Conservation (phyloP, 2,113 vertebrate genomes). For the Pseudorhombus dupliciocellatus region DNA sequence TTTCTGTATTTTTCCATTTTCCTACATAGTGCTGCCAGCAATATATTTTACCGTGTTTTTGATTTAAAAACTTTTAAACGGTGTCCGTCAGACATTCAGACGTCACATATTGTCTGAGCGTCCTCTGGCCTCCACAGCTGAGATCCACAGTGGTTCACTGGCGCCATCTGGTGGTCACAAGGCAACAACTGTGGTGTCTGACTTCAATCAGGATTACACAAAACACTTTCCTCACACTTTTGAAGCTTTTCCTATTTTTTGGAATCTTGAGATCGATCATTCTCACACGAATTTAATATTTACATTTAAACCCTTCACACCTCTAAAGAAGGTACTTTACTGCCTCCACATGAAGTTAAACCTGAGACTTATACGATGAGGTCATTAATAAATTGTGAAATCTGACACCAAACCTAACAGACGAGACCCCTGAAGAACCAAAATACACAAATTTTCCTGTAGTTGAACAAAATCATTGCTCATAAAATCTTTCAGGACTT, state of each 20-base stretch:
- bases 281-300: too few species aligned
- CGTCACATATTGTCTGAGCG: background rate
- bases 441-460: background rate
- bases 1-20: too few species aligned
- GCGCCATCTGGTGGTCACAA: slow-evolving; percentile 38
- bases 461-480: background rate
- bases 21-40: background rate
- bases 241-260: too few species aligned
- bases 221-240: too few species aligned
- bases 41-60: background rate
- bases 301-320: too few species aligned
- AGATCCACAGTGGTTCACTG: background rate
- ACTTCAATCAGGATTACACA: too few species aligned
- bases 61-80: background rate
- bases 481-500: background rate
- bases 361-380: background rate
- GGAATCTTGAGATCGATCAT: too few species aligned
- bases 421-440: background rate
- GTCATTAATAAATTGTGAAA: background rate
- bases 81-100: background rate
- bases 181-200: background rate
- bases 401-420: background rate
- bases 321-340: too few species aligned
- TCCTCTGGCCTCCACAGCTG: background rate
- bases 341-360: background rate